Evolutionary conservation across 2,797 vertebrate genomes (phyloP).

Genomic region (Tokudaia muenninki): DNA sequence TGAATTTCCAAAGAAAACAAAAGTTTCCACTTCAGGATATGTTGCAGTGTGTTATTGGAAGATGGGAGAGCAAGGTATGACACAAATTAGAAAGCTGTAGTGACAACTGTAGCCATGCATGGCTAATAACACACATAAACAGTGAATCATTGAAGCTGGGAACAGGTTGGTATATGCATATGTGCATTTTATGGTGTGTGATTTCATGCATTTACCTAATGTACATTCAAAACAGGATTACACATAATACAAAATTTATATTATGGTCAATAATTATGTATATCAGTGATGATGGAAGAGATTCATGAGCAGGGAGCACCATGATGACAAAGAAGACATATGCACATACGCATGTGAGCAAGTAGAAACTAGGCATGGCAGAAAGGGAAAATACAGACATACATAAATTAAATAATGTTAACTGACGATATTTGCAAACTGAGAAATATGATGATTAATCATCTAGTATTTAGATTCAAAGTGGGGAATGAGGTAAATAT

Average conservation of each 20-base stretch:
- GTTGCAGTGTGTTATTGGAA: neutral
- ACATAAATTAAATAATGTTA: neutral
- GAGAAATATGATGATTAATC: neutral
- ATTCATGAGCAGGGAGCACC: neutral
- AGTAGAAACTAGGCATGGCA: neutral
- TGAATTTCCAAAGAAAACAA: neutral
- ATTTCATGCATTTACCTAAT: neutral
- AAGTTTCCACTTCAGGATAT: neutral
- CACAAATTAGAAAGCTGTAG: neutral
- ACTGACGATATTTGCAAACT: neutral
- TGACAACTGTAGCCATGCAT: accelerated
- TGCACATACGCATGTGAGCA: neutral
- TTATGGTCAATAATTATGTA: neutral
- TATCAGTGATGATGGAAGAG: neutral
- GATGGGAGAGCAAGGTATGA: neutral
- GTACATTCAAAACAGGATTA: neutral
- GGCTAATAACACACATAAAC: neutral
- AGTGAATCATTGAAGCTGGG: neutral
- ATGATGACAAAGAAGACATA: neutral
- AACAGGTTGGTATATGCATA: neutral
- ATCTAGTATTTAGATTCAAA: neutral
- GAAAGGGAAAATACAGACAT: neutral
- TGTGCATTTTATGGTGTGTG: neutral
- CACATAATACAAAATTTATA: neutral
- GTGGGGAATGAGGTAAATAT: accelerated